phyloP scores from a whole-genome alignment of 1,140 invertebrate genomes.

The Bombus sibiricus region DNA sequence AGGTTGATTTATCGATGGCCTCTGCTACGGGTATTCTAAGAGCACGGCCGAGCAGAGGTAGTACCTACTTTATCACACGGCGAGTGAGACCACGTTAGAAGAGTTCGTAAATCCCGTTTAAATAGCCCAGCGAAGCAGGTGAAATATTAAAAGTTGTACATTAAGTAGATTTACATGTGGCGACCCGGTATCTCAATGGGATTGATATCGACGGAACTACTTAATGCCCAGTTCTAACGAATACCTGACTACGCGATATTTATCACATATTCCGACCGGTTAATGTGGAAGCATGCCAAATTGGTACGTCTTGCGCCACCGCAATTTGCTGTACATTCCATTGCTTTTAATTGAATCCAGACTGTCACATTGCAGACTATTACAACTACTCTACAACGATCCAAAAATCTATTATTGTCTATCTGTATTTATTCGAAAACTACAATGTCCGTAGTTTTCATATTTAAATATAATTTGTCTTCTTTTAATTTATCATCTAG shows the following conservation, averaged over 20 bases:
- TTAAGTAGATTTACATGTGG: constrained; percentile 7
- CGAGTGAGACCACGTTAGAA: constrained; percentile 43
- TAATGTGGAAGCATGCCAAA: constrained; percentile 37
- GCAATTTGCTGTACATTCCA: constrained; percentile 5
- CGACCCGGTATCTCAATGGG: neutral
- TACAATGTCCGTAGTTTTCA: neutral
- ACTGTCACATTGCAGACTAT: neutral
- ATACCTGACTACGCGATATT: constrained; percentile 26
- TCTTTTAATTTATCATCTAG: neutral
- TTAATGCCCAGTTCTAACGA: constrained; percentile 26
- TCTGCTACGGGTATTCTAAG: constrained; percentile 63
- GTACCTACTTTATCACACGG: constrained; percentile 57
- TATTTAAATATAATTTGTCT: neutral
- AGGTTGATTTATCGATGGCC: constrained; percentile 66
- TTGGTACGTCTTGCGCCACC: constrained; percentile 10
- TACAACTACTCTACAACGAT: neutral
- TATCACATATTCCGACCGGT: constrained; percentile 2
- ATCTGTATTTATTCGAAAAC: neutral
- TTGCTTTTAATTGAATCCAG: neutral
- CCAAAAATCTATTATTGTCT: neutral
- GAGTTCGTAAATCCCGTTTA: constrained; percentile 38
- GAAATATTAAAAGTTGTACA: constrained; percentile 45
- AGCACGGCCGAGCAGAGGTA: constrained; percentile 42
- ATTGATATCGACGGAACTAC: constrained; percentile 26
- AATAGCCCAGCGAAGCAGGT: constrained; percentile 17